Evolutionary conservation across 2,888 invertebrate genomes (phyloP).

Genomic region (Cabera pusaria): DNA sequence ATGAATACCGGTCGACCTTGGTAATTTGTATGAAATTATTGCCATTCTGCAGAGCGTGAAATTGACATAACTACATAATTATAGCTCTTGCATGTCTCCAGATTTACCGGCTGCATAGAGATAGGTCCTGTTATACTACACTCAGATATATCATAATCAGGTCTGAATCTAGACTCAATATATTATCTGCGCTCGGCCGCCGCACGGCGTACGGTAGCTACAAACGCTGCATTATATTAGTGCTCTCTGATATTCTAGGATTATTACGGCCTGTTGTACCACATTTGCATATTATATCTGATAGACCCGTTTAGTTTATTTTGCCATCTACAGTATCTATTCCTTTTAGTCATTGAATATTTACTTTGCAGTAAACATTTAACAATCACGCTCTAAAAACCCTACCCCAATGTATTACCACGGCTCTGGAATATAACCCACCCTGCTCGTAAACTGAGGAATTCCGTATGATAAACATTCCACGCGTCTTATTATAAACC

Average conservation of each 20-base stretch:
- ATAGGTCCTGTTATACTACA: constrained; percentile 31
- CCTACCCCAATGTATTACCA: constrained; percentile 31
- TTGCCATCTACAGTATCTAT: constrained; percentile 11
- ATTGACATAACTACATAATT: constrained; percentile 43
- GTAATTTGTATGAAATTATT: constrained; percentile 28
- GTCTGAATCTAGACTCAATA: constrained; percentile 41
- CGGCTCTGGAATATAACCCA: constrained; percentile 34
- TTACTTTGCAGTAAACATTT: constrained; percentile 15
- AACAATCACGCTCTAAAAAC: constrained; percentile 23
- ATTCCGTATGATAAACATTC: constrained; percentile 60
- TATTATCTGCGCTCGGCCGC: constrained; percentile 36
- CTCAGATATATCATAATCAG: constrained; percentile 48
- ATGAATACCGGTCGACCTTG: constrained; percentile 5
- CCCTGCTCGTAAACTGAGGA: constrained; percentile 54
- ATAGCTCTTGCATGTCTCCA: constrained; percentile 32
- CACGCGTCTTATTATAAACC: constrained; percentile 58
- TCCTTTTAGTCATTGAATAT: constrained; percentile 8
- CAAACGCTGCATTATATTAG: constrained; percentile 34
- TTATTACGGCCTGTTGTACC: constrained; percentile 28
- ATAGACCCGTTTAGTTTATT: constrained; percentile 12
- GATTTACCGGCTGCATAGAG: constrained; percentile 30
- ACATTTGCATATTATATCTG: constrained; percentile 19
- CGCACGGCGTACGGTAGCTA: constrained; percentile 41
- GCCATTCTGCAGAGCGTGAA: constrained; percentile 33
- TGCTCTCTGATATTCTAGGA: constrained; percentile 23